Conservation (phyloP, 2,113 vertebrate genomes). For the Ochotona curzoniae region DNA sequence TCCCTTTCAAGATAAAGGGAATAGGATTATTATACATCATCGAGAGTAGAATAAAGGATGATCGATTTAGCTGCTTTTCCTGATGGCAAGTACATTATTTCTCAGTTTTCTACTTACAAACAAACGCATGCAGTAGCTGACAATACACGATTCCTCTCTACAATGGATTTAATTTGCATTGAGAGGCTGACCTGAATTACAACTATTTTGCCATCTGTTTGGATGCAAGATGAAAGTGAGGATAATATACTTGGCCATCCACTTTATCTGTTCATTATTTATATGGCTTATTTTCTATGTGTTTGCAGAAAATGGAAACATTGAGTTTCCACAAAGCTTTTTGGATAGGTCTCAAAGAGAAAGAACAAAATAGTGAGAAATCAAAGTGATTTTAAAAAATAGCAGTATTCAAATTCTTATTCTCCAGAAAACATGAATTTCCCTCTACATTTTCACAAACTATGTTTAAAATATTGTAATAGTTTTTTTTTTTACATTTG, state of each 20-base stretch:
- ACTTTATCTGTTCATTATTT: background rate
- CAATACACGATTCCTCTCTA: slow-evolving; percentile 29
- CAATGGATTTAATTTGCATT: slow-evolving; percentile 56
- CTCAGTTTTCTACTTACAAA: slow-evolving; percentile 70
- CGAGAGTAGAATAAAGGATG: slow-evolving; percentile 75
- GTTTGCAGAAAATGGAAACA: slow-evolving; percentile 16
- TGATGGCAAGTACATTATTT: slow-evolving; percentile 82
- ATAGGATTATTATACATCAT: slow-evolving; percentile 78
- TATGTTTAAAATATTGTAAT: background rate
- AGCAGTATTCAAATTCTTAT: background rate
- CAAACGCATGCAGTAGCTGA: slow-evolving; percentile 56
- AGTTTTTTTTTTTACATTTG: background rate
- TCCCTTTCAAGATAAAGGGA: slow-evolving; percentile 52
- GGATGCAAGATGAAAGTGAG: background rate
- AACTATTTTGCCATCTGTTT: background rate
- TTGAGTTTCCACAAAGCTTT: background rate
- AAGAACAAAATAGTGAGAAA: background rate
- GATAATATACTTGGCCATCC: background rate
- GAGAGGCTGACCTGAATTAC: background rate
- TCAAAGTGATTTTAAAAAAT: background rate
- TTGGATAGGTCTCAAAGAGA: slow-evolving; percentile 27
- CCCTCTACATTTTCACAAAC: background rate
- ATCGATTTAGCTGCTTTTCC: slow-evolving; percentile 76
- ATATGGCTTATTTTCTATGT: background rate
- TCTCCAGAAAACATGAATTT: background rate